These are phyloP conservation scores for Aradus depressus DNA, from an alignment of 2,888 invertebrate species.

Conservation along the genomic window DNA sequence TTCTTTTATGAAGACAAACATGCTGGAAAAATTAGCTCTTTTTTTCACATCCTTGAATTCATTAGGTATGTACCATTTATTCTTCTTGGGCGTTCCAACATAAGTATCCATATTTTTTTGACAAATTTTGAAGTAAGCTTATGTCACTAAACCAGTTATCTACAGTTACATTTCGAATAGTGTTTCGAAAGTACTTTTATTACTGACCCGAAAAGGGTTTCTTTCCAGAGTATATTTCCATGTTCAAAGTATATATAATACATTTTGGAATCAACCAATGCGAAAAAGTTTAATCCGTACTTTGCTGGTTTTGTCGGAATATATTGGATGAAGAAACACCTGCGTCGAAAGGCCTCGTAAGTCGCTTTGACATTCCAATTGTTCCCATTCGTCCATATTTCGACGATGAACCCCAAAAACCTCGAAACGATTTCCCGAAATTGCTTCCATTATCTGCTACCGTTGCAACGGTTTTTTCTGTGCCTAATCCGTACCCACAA, in stretches of 20 bases:
- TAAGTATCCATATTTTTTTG: no score
- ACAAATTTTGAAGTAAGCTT: conserved; percentile 19
- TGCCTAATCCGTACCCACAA: no score
- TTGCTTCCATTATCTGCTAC: no score
- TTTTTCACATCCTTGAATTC: conserved; percentile 16
- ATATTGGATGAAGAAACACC: conserved; percentile 31
- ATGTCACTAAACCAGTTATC: conserved; percentile 31
- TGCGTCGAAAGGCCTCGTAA: conserved; percentile 31
- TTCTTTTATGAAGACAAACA: conserved; percentile 24
- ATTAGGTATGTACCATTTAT: conserved; percentile 25
- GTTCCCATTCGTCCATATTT: no score
- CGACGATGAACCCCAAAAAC: no score
- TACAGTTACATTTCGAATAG: conserved; percentile 30
- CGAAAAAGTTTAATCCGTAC: conserved; percentile 34
- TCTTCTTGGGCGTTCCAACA: conserved; percentile 29
- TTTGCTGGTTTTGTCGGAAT: conserved; percentile 33
- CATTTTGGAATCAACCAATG: conserved; percentile 22
- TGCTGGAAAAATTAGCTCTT: conserved; percentile 11
- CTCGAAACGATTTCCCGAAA: no score
- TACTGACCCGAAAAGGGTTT: conserved; percentile 25
- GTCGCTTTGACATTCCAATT: no score
- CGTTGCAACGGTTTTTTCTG: no score
- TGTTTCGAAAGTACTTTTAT: conserved; percentile 17
- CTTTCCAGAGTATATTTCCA: conserved; percentile 27
- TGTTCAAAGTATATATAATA: conserved; percentile 25